These are phyloP conservation scores for Aleiodes testaceus DNA, from an alignment of 2,888 invertebrate genomes.

Conservation along the genomic window DNA sequence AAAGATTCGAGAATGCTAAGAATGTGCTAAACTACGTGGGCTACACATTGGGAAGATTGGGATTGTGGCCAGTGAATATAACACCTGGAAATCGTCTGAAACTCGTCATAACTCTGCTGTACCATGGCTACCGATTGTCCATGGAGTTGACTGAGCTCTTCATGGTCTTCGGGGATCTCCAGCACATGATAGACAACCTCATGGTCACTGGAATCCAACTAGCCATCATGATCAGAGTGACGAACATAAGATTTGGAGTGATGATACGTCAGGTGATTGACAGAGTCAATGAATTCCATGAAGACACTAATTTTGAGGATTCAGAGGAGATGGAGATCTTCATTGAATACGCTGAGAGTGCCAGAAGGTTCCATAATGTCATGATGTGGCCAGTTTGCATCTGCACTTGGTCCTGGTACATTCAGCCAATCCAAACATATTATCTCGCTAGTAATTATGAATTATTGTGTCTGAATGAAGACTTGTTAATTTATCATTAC, in stretches of 20 bases:
- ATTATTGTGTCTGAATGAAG: not conserved
- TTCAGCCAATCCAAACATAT: constrained; percentile 44
- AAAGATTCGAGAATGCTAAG: not conserved
- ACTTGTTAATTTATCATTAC: not conserved
- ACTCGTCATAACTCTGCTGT: constrained; percentile 9
- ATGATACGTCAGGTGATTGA: not conserved
- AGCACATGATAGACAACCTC: constrained; percentile 19
- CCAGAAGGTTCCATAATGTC: constrained; percentile 37
- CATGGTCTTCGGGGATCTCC: constrained; percentile 32
- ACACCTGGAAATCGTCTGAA: constrained; percentile 1
- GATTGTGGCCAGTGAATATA: constrained; percentile 26
- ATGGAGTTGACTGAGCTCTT: constrained; percentile 38
- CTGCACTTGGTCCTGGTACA: constrained; percentile 33
- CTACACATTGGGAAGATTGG: not conserved
- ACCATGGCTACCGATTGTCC: constrained; percentile 22
- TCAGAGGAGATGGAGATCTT: constrained; percentile 46
- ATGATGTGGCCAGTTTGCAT: constrained; percentile 32
- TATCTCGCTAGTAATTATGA: constrained; percentile 45
- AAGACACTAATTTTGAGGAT: constrained; percentile 23
- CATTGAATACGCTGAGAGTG: constrained; percentile 45
- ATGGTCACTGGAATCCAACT: constrained; percentile 1
- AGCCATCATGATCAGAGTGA: not conserved
- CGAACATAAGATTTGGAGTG: not conserved
- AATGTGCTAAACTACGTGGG: not conserved
- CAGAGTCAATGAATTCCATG: constrained; percentile 14